Evolutionary conservation across 2,113 vertebrate species (phyloP).

Genomic region (Cettia cetti): DNA sequence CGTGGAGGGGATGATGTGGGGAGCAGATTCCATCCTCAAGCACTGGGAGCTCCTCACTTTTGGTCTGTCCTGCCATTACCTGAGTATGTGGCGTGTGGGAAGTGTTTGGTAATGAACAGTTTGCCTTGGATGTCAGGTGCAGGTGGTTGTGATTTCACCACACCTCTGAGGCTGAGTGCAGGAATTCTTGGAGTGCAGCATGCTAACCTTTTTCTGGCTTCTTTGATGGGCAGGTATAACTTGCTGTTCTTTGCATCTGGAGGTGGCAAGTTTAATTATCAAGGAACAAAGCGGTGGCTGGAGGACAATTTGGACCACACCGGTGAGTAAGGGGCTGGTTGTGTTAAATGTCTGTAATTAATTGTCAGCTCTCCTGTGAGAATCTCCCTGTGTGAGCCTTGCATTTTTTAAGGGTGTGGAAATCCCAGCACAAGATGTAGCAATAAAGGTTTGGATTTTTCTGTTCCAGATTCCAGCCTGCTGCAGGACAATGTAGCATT

Average conservation of each 20-base stretch:
- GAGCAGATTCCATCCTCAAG: background rate
- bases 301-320: conserved; percentile 98
- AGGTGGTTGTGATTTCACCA: background rate
- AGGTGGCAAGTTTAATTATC: conserved; percentile 98
- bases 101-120: background rate
- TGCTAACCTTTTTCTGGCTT: background rate
- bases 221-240: conserved; percentile 83
- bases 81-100: background rate
- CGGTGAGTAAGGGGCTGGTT: conserved; percentile 65
- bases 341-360: background rate
- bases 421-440: background rate
- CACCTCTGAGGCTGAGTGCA: background rate
- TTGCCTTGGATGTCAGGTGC: background rate
- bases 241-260: conserved; percentile 96
- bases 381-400: background rate
- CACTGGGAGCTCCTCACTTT: background rate
- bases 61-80: background rate
- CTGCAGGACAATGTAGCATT: conserved; percentile 99
- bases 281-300: conserved; percentile 97
- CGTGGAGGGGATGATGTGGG: background rate
- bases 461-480: conserved; percentile 88
- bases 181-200: background rate
- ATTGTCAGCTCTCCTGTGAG: background rate
- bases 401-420: background rate
- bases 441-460: background rate